phyloP scores from a whole-genome alignment of 2,888 invertebrate genomes.

The Lasioglossum calceatum region DNA sequence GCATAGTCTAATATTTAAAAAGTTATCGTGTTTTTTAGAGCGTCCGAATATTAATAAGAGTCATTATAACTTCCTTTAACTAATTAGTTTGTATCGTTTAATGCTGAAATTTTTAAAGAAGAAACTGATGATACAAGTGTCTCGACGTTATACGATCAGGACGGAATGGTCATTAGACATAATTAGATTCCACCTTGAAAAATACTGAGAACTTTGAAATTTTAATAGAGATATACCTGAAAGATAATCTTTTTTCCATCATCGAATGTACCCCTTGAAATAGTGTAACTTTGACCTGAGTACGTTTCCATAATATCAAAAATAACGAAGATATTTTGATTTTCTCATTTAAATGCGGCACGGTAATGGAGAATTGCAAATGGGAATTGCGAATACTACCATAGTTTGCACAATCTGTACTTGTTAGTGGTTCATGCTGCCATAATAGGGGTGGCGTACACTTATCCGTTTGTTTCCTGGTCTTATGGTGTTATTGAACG shows the following conservation, averaged over 20 bases:
- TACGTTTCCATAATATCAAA: background rate
- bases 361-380: background rate
- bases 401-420: slow-evolving; percentile 56
- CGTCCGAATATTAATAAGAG: no score
- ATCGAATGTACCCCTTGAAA: background rate
- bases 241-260: background rate
- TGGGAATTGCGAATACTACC: slow-evolving; percentile 16
- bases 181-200: background rate
- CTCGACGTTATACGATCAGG: background rate
- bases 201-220: background rate
- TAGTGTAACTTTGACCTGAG: background rate
- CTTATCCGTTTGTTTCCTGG: slow-evolving; percentile 77
- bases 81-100: background rate
- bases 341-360: background rate
- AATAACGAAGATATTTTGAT: background rate
- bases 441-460: slow-evolving; percentile 79
- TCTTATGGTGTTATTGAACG: slow-evolving; percentile 88
- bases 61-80: background rate
- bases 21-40: no score
- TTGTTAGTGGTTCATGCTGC: slow-evolving; percentile 81
- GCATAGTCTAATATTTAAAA: no score
- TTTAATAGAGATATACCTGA: background rate
- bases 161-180: no score
- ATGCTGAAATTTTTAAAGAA: background rate
- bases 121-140: background rate